Evolutionary conservation across 2,113 vertebrate species (phyloP), one percentile per base, ranked within the genome.

Genomic region (Psilopogon haemacephalus): DNA sequence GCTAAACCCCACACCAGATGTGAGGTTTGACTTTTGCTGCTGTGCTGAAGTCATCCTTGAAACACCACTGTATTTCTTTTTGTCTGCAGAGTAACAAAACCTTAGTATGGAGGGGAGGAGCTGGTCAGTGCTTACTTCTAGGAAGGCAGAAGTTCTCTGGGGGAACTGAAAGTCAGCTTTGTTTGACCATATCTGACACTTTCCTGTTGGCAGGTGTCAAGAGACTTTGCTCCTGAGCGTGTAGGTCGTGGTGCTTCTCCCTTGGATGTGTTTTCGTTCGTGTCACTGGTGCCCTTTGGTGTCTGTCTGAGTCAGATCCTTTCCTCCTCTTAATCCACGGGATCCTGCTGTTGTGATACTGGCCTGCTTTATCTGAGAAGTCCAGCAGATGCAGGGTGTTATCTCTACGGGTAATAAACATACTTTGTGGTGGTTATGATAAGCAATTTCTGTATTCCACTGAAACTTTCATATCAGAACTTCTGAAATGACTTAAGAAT

Each of bases 341-440:
- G 28, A 84, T 88, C 81, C 81, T 70, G 33, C 74, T 73, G 60
- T 62, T 70, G 56, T 55, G 71, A 58, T 86, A 13, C 0, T 8
- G 63, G 18, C 32, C 64, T 73, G 77, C 59, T 90, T 90, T 93
- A 82, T 87, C 89, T 70, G 71, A 79, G 78, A 85, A 85, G 84
- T 70, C 84, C 93, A 91, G 93, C 74, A 89, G 86, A 76, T 90
- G 91, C 55, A 0, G 5, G 46, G 59, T 84, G 68, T 85, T 95
- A 76, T 84, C 73, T 84, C 84, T 0, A 0, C 48, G 82, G 81
- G 46, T 89, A 82, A 87, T 89, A 89, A 91, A 76, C 68, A 42
- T 37, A 6, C 71, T 92, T 76, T 83, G 71, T 79, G 63, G 86
- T 74, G 52, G 40, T 83, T 89, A 12, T 67, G 74, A 85, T 82